These are phyloP conservation scores for Octodonta nipae DNA, from an alignment of 2,888 invertebrate genomes.

Conservation along the genomic window DNA sequence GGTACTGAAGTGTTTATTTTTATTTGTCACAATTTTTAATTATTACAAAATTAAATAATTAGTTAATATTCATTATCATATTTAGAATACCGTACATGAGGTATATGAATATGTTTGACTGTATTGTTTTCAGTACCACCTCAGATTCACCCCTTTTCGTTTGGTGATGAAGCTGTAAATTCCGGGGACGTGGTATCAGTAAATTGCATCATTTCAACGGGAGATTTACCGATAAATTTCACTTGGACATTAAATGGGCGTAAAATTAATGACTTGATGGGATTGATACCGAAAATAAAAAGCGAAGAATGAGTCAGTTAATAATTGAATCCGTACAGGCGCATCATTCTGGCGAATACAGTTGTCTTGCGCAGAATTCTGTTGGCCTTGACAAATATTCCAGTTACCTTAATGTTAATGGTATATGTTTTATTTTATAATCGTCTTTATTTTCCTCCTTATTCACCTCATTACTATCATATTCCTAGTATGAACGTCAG, in stretches of 20 bases:
- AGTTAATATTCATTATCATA: too few species aligned
- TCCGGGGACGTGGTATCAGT: conserved; percentile 56
- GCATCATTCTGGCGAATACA: conserved; percentile 62
- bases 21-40: too few species aligned
- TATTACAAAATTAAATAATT: too few species aligned
- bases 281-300: conserved; percentile 22
- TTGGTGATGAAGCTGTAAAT: conserved; percentile 46
- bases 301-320: conserved; percentile 40
- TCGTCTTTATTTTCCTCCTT: too few species aligned
- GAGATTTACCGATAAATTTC: conserved; percentile 58
- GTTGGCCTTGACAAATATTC: conserved; percentile 42
- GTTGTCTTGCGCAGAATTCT: conserved; percentile 52
- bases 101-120: too few species aligned
- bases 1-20: too few species aligned
- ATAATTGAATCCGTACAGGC: conserved; percentile 57
- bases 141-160: conserved; percentile 39
- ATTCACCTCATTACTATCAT: too few species aligned
- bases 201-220: conserved; percentile 55
- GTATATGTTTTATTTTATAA: too few species aligned
- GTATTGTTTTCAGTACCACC: conserved; percentile 27
- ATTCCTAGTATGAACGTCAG: too few species aligned
- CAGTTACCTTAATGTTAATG: conserved; percentile 41
- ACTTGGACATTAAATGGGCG: conserved; percentile 30
- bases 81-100: too few species aligned
- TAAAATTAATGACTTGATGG: conserved; percentile 28